phyloP scores from a whole-genome alignment of 1,140 invertebrate genomes.

The Lasioglossum baleicum region DNA sequence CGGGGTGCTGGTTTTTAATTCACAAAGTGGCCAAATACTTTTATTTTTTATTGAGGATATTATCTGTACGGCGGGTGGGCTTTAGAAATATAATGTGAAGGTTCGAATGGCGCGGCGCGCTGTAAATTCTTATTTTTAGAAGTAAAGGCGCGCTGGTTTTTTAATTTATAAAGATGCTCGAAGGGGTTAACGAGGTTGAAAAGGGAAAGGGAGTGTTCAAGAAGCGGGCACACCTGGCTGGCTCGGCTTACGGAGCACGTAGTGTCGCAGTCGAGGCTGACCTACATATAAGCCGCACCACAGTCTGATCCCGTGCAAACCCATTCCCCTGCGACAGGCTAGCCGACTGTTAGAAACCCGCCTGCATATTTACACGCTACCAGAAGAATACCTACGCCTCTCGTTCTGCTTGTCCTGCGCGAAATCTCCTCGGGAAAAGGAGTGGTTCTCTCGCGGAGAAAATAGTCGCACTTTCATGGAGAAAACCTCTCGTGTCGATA shows the following conservation, averaged over 20 bases:
- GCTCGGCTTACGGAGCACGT: constrained; percentile 68
- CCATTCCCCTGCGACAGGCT: constrained; percentile 36
- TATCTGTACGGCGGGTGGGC: no score
- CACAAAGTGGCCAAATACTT: no score
- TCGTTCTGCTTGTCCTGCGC: no score
- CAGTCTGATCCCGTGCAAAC: constrained; percentile 58
- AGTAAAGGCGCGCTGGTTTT: background rate
- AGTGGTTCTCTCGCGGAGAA: no score
- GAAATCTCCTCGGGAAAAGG: no score
- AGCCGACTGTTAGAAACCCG: constrained; percentile 32
- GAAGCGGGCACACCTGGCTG: constrained; percentile 41
- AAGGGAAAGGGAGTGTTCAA: constrained; percentile 11
- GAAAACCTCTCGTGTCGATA: no score
- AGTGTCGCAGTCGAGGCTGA: constrained; percentile 73
- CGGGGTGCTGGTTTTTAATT: no score
- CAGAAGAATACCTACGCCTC: no score
- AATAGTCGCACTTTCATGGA: background rate
- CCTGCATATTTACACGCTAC: background rate
- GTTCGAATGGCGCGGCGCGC: no score
- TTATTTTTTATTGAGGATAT: no score
- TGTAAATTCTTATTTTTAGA: background rate
- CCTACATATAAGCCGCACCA: constrained; percentile 70
- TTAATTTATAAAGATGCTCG: background rate
- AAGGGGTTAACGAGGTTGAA: constrained; percentile 4
- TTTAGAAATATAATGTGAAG: no score